Evolutionary conservation across 2,888 invertebrate genomes (phyloP).

Genomic region (Acanthosoma haemorrhoidale): DNA sequence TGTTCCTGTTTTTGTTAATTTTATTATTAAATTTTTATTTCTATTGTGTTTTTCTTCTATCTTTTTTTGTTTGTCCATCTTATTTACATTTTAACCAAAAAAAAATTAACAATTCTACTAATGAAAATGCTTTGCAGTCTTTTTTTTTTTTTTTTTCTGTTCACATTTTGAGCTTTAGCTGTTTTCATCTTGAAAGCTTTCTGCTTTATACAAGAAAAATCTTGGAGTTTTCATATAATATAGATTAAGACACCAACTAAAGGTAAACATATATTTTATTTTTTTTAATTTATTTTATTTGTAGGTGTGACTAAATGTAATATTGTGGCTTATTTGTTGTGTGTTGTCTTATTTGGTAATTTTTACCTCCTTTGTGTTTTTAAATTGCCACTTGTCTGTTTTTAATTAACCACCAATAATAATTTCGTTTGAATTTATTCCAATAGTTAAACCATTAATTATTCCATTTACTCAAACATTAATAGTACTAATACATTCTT

Average conservation of each 20-base stretch:
- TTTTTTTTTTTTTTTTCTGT: slow-evolving; percentile 1
- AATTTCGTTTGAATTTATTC: not conserved
- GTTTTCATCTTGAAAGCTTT: slow-evolving; percentile 21
- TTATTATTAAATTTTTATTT: not conserved
- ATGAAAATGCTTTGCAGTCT: slow-evolving; percentile 22
- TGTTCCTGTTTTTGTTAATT: not conserved
- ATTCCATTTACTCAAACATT: too few relatives aligned
- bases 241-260: not conserved
- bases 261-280: slow-evolving; percentile 14
- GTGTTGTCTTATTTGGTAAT: not conserved
- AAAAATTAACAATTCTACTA: not conserved
- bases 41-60: not conserved
- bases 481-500: too few relatives aligned
- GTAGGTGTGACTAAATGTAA: slow-evolving; percentile 20
- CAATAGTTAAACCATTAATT: too few relatives aligned
- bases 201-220: slow-evolving; percentile 16
- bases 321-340: not conserved
- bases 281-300: slow-evolving; percentile 6
- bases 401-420: not conserved
- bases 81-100: not conserved
- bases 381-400: not conserved
- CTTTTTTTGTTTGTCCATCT: too few relatives aligned
- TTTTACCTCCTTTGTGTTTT: not conserved
- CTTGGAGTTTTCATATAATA: slow-evolving; percentile 10
- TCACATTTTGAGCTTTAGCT: slow-evolving; percentile 14